Percentiles rank a stretch among this genome's conserved stretches.
Evolutionary conservation across 2,797 vertebrate genomes (phyloP).

Genomic region (Sebastolobus altivelis): DNA sequence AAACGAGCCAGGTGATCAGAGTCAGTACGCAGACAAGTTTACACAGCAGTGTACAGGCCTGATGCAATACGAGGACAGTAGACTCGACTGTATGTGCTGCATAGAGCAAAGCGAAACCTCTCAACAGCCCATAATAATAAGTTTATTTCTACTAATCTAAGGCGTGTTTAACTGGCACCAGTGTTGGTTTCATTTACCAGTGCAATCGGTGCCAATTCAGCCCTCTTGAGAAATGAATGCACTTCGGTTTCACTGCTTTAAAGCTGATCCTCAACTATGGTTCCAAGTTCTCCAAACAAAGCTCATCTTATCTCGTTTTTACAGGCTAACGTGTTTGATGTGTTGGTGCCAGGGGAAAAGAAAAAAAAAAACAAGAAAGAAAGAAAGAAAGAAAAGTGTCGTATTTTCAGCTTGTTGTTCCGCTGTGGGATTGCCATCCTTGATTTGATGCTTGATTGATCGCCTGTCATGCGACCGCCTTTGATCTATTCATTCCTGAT

Average conservation of each 20-base stretch:
- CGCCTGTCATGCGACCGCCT: conserved; percentile 98
- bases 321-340: conserved; percentile 65
- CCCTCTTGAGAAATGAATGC: conserved; percentile 29
- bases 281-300: conserved; percentile 69
- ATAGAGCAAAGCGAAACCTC: not conserved
- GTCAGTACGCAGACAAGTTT: conserved; percentile 30
- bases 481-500: conserved; percentile 99
- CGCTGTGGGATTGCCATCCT: conserved; percentile 82
- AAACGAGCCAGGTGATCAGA: conserved; percentile 6
- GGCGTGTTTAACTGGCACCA: conserved; percentile 39
- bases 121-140: not conserved
- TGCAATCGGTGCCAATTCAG: conserved; percentile 37
- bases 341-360: conserved; percentile 36
- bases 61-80: not conserved
- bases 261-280: conserved; percentile 48
- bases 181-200: conserved; percentile 45
- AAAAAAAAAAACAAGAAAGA: not conserved
- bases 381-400: conserved; percentile 44
- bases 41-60: conserved; percentile 24
- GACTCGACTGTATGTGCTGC: not conserved
- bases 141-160: conserved; percentile 34
- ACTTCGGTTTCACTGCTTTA: conserved; percentile 44
- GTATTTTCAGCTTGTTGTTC: conserved; percentile 73
- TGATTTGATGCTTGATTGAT: conserved; percentile 99
- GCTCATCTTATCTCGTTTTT: conserved; percentile 66